Evolutionary conservation across 2,888 invertebrate species (phyloP).

Genomic region (Parthenolecanium corni): DNA sequence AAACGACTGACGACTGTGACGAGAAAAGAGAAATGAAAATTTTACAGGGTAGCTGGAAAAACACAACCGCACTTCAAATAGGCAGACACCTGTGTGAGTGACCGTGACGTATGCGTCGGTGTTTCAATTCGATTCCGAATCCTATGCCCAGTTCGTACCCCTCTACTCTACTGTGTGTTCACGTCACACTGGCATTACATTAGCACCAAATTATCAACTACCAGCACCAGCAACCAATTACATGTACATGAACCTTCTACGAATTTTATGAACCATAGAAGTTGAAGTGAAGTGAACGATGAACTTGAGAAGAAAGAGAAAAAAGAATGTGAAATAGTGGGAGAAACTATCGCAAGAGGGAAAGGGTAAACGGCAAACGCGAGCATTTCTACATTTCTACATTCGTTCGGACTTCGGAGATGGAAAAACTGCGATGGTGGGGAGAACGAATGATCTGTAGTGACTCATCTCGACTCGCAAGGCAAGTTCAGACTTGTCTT

Average conservation of each 20-base stretch:
- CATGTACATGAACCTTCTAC: neutral
- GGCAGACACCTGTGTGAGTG: too few relatives aligned
- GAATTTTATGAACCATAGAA: neutral
- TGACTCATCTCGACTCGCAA: neutral
- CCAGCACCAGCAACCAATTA: neutral
- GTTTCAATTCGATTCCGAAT: too few relatives aligned
- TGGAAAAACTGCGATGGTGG: neutral
- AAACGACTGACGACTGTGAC: too few relatives aligned
- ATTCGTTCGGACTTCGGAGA: neutral
- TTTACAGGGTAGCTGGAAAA: too few relatives aligned
- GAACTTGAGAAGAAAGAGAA: neutral
- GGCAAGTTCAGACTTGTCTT: conserved; percentile 10
- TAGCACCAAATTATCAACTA: neutral
- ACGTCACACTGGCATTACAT: too few relatives aligned
- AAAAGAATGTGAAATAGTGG: neutral
- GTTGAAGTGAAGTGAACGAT: neutral
- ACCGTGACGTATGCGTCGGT: too few relatives aligned
- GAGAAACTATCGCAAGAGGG: neutral
- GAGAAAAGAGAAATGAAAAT: too few relatives aligned
- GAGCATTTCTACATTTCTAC: neutral
- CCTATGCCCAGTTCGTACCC: too few relatives aligned
- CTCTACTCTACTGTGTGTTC: too few relatives aligned
- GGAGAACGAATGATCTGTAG: neutral
- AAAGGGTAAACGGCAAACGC: neutral
- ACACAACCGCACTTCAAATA: too few relatives aligned